phyloP scores from a whole-genome alignment of 2,797 vertebrate species.

The Strix occidentalis region DNA sequence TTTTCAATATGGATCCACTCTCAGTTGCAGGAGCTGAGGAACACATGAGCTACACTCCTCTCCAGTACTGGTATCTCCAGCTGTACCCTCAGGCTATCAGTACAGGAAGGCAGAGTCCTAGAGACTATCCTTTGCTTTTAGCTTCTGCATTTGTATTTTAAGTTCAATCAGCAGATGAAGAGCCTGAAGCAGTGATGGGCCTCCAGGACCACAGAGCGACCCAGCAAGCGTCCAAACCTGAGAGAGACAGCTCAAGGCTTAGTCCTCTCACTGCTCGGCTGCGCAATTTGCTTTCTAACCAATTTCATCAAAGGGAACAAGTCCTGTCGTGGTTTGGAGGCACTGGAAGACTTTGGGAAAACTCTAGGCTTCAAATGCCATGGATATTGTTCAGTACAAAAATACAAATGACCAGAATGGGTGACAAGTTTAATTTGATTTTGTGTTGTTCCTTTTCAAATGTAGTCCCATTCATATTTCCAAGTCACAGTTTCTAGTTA shows the following conservation, averaged over 20 bases:
- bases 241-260: neutral
- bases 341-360: neutral
- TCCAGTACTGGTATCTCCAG: neutral
- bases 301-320: neutral
- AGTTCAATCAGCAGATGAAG: neutral
- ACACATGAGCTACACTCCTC: rapidly evolving
- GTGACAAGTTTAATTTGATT: neutral
- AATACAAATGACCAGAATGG: neutral
- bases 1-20: neutral
- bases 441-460: neutral
- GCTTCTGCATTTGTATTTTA: neutral
- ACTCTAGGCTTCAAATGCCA: neutral
- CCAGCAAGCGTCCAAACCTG: neutral
- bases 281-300: neutral
- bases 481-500: neutral
- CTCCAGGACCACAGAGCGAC: neutral
- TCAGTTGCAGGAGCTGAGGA: neutral
- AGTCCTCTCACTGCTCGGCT: neutral
- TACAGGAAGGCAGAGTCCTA: neutral
- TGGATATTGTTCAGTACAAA: neutral
- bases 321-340: neutral
- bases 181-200: neutral
- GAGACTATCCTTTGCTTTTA: neutral
- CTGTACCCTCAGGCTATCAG: neutral
- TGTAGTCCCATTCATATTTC: neutral